phyloP scores from a whole-genome alignment of 1,140 invertebrate genomes.

The Bradysia coprophila region DNA sequence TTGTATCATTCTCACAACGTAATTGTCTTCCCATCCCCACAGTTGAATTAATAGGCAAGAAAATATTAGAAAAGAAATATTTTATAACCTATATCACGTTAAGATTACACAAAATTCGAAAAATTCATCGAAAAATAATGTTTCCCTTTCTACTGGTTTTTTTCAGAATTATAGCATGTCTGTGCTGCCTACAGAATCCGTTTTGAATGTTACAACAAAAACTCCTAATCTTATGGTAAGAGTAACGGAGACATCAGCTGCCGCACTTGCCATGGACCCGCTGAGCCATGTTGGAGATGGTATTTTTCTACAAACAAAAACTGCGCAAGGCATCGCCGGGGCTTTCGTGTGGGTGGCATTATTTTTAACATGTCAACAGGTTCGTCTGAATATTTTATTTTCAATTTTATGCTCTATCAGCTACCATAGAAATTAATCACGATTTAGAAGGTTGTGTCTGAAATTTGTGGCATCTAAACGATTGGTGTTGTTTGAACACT shows the following conservation, averaged over 20 bases:
- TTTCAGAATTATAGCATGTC: neutral
- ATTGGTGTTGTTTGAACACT: no score
- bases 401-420: no score
- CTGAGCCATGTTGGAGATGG: conserved; percentile 31
- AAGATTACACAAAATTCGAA: no score
- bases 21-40: no score
- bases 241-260: conserved; percentile 23
- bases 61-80: no score
- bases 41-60: no score
- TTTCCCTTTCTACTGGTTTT: neutral
- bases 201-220: neutral
- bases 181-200: neutral
- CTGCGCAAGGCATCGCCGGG: conserved; percentile 88
- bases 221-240: conserved; percentile 4
- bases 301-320: conserved; percentile 83
- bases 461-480: no score
- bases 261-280: conserved; percentile 12
- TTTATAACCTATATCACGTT: no score
- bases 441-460: no score
- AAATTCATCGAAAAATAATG: no score
- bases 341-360: conserved; percentile 88
- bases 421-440: no score
- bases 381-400: conserved; percentile 16
- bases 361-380: conserved; percentile 95
- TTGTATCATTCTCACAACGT: no score